Percentiles rank a stretch among this genome's conserved stretches.
Conservation (phyloP, 2,888 invertebrate genomes). For the Lamellibrachia satsuma region DNA sequence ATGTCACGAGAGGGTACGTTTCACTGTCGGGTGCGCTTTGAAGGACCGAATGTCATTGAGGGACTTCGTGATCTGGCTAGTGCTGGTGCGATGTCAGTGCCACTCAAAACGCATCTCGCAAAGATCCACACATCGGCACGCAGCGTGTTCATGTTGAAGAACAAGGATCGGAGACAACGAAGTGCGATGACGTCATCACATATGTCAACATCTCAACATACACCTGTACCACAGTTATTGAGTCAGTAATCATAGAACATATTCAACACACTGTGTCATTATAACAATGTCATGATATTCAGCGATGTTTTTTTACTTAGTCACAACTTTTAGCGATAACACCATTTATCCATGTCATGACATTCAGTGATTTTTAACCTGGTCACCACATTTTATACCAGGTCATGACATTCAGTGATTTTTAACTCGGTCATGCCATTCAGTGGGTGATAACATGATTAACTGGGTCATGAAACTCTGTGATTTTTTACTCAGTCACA, state of each 20-base stretch:
- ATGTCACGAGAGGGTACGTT: constrained; percentile 37
- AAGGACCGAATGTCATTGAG: constrained; percentile 52
- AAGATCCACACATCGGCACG: constrained; percentile 48
- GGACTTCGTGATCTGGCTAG: constrained; percentile 51
- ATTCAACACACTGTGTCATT: neutral
- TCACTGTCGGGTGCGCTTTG: constrained; percentile 50
- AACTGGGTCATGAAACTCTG: neutral
- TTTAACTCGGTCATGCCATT: neutral
- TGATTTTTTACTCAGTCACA: neutral
- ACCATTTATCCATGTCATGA: neutral
- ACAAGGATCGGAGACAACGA: neutral
- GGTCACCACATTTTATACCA: neutral
- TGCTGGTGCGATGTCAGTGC: constrained; percentile 48
- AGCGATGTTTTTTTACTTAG: neutral
- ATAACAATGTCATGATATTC: no score
- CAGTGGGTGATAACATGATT: neutral
- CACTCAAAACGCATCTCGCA: constrained; percentile 50
- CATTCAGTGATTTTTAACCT: neutral
- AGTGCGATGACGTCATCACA: neutral
- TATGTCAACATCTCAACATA: neutral
- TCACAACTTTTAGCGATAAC: neutral
- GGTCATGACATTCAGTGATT: neutral
- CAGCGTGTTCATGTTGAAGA: constrained; percentile 44
- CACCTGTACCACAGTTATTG: neutral
- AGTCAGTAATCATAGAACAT: neutral